phyloP scores from a whole-genome alignment of 35 echinoderm and acorn worm genomes.

The Ophiothrix spiculata region DNA sequence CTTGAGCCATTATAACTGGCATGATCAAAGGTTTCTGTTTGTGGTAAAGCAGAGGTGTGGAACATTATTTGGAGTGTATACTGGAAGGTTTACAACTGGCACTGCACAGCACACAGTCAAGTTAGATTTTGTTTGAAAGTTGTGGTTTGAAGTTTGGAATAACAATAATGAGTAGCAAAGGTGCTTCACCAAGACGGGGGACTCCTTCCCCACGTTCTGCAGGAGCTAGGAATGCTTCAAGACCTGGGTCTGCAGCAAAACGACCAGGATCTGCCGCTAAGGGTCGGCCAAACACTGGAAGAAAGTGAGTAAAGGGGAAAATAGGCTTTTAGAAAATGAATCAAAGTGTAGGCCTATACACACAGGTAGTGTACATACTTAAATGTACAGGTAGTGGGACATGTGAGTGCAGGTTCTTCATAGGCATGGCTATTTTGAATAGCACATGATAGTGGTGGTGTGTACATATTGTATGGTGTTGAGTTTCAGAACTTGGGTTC shows the following conservation, averaged over 20 bases:
- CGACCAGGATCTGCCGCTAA: background rate
- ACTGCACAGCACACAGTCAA: background rate
- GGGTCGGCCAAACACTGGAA: background rate
- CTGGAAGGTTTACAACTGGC: background rate
- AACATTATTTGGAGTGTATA: background rate
- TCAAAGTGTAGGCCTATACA: background rate
- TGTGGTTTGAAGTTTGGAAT: background rate
- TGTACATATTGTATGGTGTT: no score
- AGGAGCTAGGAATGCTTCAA: no score
- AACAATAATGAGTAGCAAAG: background rate
- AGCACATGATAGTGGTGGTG: background rate
- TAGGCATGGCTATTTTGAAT: background rate
- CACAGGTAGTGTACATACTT: background rate
- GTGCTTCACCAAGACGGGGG: background rate
- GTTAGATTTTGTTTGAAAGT: background rate
- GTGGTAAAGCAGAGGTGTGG: background rate
- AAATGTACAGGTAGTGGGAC: background rate
- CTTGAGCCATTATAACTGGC: background rate
- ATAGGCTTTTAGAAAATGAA: background rate
- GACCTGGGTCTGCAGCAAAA: background rate
- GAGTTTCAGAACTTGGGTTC: no score
- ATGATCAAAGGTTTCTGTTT: background rate
- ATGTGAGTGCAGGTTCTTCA: background rate
- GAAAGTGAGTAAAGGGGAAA: background rate
- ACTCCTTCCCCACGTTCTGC: background rate